Base-by-base conservation (phyloP, 2,888 invertebrate species). In the Thymelicus acteon region DNA sequence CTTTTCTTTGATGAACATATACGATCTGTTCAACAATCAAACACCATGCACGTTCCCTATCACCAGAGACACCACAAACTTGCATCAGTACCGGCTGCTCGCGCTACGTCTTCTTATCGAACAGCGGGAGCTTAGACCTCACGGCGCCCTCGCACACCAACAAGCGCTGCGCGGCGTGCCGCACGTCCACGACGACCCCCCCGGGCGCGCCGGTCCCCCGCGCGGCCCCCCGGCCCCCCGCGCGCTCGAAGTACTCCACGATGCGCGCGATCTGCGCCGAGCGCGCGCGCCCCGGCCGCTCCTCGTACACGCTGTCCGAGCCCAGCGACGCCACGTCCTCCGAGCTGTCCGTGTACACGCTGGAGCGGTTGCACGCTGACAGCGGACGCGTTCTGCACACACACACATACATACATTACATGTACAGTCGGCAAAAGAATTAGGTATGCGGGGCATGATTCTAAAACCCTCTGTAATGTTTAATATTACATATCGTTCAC, bases 61-160 rank as follows among this genome's bases (percentile, higher is more conserved):
- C 19, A 19, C 19, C 19, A 19, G 31, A 2, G 3, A 31, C 31
- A 31, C 31, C 31, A 31, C 24, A 3, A 24, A 24, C 24, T 24
- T 5, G 5, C 3, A 5, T 31, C 31, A 31, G 31, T 31, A 31
- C 1, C 19, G 2, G 19, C 44, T 10, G 44, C 44, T 40, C 10
- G n/a, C 85, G 89, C 83, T 91, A 93, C 76, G 91, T 85, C 78
- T 88, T 87, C 78, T 87, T 97, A 89, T 98, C 98, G 88, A 98
- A 98, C 54, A 98, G 95, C 75, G 97, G 97, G 84, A 98, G 94
- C 89, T 98, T 98, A 67, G 97, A 97, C 82, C 96, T 95, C 72
- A 98, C 98, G 66, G 97, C 97, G 75, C 98, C 98, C 83, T 97
- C 97, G 88, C 97, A 98, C 48, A 98, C 95, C 83, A 96, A 95